Conservation (phyloP, 2,113 vertebrate species). For the Clupea harengus region DNA sequence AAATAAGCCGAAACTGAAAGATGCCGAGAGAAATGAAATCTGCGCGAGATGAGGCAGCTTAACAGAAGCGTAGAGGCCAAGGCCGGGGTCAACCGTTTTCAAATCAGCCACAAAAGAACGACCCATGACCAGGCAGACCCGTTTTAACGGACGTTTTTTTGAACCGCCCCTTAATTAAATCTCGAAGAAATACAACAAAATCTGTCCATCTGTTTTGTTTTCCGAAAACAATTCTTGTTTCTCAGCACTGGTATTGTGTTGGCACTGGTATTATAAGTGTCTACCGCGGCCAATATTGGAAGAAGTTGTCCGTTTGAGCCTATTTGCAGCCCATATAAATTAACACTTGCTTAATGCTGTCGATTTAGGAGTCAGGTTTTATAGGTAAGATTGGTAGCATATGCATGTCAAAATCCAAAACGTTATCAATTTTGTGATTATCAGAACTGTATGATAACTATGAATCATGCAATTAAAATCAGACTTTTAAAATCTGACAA, state of each 20-base stretch:
- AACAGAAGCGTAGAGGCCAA: neutral
- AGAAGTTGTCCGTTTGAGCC: neutral
- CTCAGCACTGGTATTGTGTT: neutral
- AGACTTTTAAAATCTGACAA: too few species aligned
- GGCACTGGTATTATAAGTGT: neutral
- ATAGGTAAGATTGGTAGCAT: too few species aligned
- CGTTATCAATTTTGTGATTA: too few species aligned
- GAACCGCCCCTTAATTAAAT: neutral
- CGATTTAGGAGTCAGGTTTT: too few species aligned
- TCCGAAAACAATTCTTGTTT: neutral
- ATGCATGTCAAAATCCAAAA: too few species aligned
- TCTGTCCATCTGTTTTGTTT: neutral
- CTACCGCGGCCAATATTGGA: neutral
- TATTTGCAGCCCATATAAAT: too few species aligned
- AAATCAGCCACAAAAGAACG: neutral
- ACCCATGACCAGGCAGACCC: neutral
- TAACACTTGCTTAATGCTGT: too few species aligned
- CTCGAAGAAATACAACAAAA: neutral
- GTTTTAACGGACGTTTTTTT: neutral
- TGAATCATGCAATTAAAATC: too few species aligned
- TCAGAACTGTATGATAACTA: too few species aligned
- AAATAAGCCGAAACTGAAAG: constrained; percentile 18
- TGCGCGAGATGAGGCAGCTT: neutral
- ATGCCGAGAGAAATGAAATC: neutral
- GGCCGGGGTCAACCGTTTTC: neutral